Percentiles rank a stretch among this genome's conserved stretches.
Conservation (phyloP, 1,140 invertebrate species). For the Camponotus floridanus region DNA sequence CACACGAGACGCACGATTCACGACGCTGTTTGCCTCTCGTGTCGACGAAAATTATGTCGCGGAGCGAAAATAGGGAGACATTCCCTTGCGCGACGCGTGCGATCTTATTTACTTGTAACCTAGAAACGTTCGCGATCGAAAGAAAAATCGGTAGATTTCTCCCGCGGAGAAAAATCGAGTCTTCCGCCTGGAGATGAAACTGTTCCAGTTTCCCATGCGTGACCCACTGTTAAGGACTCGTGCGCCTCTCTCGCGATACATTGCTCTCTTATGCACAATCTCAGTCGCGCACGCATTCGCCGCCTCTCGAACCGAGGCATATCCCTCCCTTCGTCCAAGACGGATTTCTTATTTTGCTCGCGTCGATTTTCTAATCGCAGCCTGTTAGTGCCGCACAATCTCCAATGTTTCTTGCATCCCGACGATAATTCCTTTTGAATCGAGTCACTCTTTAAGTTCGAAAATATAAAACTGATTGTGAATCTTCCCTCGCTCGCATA, state of each 20-base stretch:
- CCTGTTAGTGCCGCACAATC: not conserved
- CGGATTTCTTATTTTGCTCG: conserved; percentile 45
- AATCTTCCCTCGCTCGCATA: not conserved
- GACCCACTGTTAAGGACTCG: conserved; percentile 67
- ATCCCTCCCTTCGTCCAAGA: conserved; percentile 4
- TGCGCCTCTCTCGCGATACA: conserved; percentile 38
- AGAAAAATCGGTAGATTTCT: conserved; percentile 75
- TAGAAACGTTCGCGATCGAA: conserved; percentile 58
- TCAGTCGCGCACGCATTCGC: conserved; percentile 27
- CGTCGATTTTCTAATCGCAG: conserved; percentile 47
- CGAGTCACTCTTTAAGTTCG: not conserved
- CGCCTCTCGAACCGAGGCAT: conserved; percentile 22
- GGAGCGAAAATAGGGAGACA: conserved; percentile 53
- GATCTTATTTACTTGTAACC: conserved; percentile 62
- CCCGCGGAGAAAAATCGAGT: conserved; percentile 69
- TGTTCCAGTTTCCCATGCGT: conserved; percentile 74
- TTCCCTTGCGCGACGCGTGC: conserved; percentile 25
- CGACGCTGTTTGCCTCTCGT: not conserved
- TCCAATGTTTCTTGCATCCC: conserved; percentile 24
- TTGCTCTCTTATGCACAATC: conserved; percentile 32
- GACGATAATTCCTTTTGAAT: conserved; percentile 11
- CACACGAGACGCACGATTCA: not conserved
- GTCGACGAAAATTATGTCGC: conserved; percentile 45
- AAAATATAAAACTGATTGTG: not conserved
- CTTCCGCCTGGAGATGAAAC: conserved; percentile 70